Conservation (phyloP, 2,797 vertebrate species). For the Rhinophrynus dorsalis region DNA sequence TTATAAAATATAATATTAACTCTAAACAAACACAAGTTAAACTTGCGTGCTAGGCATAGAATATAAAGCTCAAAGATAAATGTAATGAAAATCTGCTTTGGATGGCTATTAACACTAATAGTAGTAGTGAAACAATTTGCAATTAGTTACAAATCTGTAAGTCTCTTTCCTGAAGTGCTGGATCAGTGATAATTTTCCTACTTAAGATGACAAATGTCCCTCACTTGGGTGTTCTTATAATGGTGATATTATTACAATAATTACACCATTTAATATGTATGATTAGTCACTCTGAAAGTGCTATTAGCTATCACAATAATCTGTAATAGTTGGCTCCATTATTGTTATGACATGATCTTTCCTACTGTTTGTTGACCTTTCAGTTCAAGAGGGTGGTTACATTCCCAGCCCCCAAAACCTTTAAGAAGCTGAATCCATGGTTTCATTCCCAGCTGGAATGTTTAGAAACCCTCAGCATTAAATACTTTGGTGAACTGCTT, state of each 20-base stretch:
- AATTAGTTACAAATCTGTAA: conserved; percentile 53
- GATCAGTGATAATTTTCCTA: conserved; percentile 26
- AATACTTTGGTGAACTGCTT: conserved; percentile 80
- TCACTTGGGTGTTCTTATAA: conserved; percentile 66
- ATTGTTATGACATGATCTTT: conserved; percentile 80
- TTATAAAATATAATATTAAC: not conserved
- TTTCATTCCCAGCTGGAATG: conserved; percentile 83
- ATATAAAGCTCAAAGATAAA: not conserved
- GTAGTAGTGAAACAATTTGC: conserved; percentile 36
- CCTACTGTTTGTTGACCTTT: conserved; percentile 81
- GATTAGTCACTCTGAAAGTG: conserved; percentile 70
- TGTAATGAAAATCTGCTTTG: not conserved
- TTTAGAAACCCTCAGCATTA: conserved; percentile 82
- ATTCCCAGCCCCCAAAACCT: conserved; percentile 72
- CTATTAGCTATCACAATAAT: conserved; percentile 71
- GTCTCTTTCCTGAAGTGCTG: not conserved
- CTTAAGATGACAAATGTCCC: conserved; percentile 59
- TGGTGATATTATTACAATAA: conserved; percentile 70
- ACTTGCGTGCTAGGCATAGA: not conserved
- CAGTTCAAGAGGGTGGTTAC: conserved; percentile 75
- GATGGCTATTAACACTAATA: conserved; percentile 16
- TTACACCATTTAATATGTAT: conserved; percentile 69
- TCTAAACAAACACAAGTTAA: not conserved
- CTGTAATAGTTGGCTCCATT: conserved; percentile 74
- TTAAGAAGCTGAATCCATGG: conserved; percentile 76